Base-by-base conservation (phyloP, 2,113 vertebrate species). In the Anolis sagrei region DNA sequence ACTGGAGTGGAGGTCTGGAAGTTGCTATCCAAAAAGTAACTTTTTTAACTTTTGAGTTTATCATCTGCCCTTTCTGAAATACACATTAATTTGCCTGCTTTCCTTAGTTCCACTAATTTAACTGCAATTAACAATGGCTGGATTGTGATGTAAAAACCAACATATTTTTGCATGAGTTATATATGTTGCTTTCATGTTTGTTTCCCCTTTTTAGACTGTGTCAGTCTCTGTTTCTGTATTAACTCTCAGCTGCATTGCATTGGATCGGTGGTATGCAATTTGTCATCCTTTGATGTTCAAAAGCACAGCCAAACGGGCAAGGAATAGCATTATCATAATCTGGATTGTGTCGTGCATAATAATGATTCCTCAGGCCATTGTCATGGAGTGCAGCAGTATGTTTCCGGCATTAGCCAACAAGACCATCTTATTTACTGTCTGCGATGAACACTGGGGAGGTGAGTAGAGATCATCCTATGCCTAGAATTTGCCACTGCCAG, bases 221-320 rank as follows among this genome's bases (percentile, higher is more conserved):
- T 99, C 98, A 0, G 98, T 99, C 64, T 99, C 98, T 8, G 98
- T 99, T 76, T 99, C 98, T 21, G 98, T 99, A 11, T 95, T 99
- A 83, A 99, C 98, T 0, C 97, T 99, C 86, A 99, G 98, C 92
- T 99, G 98, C 94, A 99, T 99, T 25, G 98, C 98, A 85, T 96
- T 98, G 94, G 98, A 99, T 94, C 97, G 98, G 79, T 99, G 98
- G 98, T 99, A 99, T 73, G 98, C 98, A 8, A 99, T 99, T 96
- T 99, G 98, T 93, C 98, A 99, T 89, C 98, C 98, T 9, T 95
- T 99, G 94, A 98, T 98, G 97, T 99, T 99, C 95, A 99, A 99
- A 96, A 99, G 98, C 95, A 99, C 98, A 51, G 98, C 98, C 87
- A 98, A 96, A 92, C 92, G 98, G 86, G 98, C 98, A 14, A 97